Evolutionary conservation across 2,888 invertebrate genomes (phyloP).

Genomic region (Xanthia togata): DNA sequence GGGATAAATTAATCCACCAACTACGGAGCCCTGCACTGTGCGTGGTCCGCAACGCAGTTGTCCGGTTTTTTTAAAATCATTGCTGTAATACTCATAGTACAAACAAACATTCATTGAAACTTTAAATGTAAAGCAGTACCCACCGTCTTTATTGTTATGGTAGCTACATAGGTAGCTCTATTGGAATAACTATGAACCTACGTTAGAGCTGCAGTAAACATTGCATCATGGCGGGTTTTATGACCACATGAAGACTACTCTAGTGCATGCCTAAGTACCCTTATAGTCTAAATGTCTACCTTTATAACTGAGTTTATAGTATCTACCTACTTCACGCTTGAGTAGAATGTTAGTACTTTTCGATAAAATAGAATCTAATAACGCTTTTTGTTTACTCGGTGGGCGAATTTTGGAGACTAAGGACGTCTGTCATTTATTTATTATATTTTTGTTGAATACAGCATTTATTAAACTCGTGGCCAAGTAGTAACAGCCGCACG

Average conservation of each 20-base stretch:
- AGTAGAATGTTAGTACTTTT: slow-evolving; percentile 9
- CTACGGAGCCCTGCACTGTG: too few species aligned
- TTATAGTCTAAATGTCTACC: slow-evolving; percentile 32
- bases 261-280: slow-evolving; percentile 54
- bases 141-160: slow-evolving; percentile 14
- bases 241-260: slow-evolving; percentile 36
- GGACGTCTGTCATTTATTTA: neutral
- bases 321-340: slow-evolving; percentile 22
- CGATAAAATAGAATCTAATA: neutral
- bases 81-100: neutral
- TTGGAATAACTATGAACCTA: slow-evolving; percentile 40
- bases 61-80: neutral
- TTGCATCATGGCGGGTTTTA: slow-evolving; percentile 54
- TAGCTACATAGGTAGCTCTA: slow-evolving; percentile 16
- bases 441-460: neutral
- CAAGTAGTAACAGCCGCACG: too few species aligned
- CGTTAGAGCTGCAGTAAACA: slow-evolving; percentile 52
- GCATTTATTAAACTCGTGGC: too few species aligned
- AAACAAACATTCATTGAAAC: neutral
- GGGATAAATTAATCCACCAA: too few species aligned
- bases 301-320: slow-evolving; percentile 39
- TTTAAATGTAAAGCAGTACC: neutral
- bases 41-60: too few species aligned
- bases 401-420: too few species aligned
- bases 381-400: neutral